Evolutionary conservation across 2,797 vertebrate species (phyloP).

Genomic region (Crocidura indochinensis): DNA sequence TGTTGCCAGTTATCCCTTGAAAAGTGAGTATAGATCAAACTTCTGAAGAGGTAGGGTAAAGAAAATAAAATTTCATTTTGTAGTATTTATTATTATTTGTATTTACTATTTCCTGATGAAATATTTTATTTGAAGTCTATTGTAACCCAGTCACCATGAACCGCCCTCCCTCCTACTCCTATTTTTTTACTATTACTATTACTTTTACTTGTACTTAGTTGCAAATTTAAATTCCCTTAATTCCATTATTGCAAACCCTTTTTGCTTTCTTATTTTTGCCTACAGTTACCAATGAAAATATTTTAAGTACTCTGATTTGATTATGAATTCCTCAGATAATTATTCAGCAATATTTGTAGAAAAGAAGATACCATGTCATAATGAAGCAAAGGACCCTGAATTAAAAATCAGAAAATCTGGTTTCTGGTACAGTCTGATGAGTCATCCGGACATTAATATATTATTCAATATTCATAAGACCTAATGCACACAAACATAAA

Average conservation of each 20-base stretch:
- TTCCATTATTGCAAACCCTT: constrained; percentile 37
- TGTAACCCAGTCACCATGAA: not conserved
- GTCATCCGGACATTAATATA: not conserved
- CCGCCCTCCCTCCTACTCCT: not conserved
- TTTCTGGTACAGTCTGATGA: not conserved
- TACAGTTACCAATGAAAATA: not conserved
- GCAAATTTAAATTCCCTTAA: not conserved
- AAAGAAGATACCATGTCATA: not conserved
- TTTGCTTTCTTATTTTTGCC: not conserved
- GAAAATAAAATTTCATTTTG: no score
- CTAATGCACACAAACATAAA: not conserved
- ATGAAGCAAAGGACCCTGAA: not conserved
- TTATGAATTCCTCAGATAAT: not conserved
- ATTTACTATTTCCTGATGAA: not conserved
- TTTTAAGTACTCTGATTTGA: constrained; percentile 1
- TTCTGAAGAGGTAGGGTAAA: not conserved
- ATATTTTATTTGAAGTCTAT: not conserved
- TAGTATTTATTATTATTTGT: not conserved
- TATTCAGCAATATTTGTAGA: not conserved
- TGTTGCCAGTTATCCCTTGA: not conserved
- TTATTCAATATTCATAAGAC: not conserved
- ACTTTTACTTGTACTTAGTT: not conserved
- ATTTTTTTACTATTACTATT: no score
- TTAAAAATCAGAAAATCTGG: not conserved
- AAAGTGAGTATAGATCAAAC: not conserved